A percentile compares a stretch with the other conserved stretches of the same genome.
These are phyloP conservation scores for Apis mellifera DNA, from an alignment of 1,140 invertebrate genomes.

Conservation along the genomic window DNA sequence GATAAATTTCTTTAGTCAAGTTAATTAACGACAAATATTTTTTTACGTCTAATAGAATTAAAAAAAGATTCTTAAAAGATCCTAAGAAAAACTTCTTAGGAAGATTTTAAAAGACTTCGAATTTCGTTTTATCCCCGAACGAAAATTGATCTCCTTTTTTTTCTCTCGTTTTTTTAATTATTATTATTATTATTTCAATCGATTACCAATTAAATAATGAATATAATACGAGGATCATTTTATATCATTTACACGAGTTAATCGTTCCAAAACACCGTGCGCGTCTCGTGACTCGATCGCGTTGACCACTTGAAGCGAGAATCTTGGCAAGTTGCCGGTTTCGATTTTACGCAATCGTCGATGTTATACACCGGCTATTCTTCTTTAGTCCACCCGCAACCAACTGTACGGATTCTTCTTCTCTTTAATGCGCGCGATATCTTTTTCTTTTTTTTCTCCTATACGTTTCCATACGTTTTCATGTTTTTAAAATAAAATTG, in stretches of 20 bases:
- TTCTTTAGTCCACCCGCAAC: conserved; percentile 25
- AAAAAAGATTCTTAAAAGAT: too few relatives aligned
- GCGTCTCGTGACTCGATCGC: conserved; percentile 31
- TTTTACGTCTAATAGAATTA: too few relatives aligned
- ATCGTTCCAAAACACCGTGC: background rate
- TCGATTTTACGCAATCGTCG: conserved; percentile 43
- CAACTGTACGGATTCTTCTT: background rate
- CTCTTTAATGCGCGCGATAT: background rate
- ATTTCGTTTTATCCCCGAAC: background rate
- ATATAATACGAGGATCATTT: background rate
- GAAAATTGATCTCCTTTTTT: background rate
- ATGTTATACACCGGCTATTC: conserved; percentile 26
- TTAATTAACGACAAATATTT: background rate
- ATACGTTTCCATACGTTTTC: too few relatives aligned
- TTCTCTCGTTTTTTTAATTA: background rate
- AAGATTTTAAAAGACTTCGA: background rate
- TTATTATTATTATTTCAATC: too few relatives aligned
- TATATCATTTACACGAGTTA: background rate
- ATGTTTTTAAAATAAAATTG: background rate
- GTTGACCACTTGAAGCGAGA: background rate
- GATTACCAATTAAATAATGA: too few relatives aligned
- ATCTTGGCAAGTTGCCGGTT: conserved; percentile 45
- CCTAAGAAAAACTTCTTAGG: background rate
- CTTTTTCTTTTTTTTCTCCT: background rate
- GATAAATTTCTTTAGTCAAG: background rate